Percentiles rank a stretch among this genome's conserved stretches.
These are phyloP conservation scores for Salminus brasiliensis DNA, from an alignment of 2,113 vertebrate species.

Conservation along the genomic window DNA sequence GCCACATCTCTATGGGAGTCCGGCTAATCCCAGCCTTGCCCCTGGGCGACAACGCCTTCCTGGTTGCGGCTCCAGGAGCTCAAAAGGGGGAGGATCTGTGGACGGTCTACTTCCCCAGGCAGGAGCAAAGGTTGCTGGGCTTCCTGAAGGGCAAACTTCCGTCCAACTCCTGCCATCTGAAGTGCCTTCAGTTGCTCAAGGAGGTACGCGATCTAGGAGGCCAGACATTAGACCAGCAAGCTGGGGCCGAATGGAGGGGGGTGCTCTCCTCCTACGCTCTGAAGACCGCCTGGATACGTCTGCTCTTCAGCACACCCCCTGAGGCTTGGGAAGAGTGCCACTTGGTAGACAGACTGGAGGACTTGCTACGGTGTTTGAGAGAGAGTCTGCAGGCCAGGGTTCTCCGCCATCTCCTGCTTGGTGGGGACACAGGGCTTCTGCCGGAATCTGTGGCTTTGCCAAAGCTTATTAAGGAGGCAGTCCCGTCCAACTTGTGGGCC, in stretches of 20 bases:
- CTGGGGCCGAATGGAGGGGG: slow-evolving; percentile 72
- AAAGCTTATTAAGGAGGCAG: slow-evolving; percentile 76
- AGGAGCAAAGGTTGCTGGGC: slow-evolving; percentile 82
- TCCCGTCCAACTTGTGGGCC: slow-evolving; percentile 76
- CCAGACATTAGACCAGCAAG: slow-evolving; percentile 71
- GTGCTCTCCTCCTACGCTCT: slow-evolving; percentile 82
- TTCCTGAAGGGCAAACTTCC: slow-evolving; percentile 80
- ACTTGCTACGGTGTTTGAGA: slow-evolving; percentile 77
- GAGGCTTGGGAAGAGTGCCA: slow-evolving; percentile 78
- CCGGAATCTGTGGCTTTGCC: slow-evolving; percentile 76
- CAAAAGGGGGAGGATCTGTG: slow-evolving; percentile 68
- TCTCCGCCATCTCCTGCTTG: slow-evolving; percentile 82
- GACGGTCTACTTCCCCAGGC: slow-evolving; percentile 79
- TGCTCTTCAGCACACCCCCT: slow-evolving; percentile 71
- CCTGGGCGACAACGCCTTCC: slow-evolving; percentile 78
- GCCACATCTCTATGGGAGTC: slow-evolving; percentile 86
- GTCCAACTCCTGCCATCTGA: slow-evolving; percentile 82
- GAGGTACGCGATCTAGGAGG: slow-evolving; percentile 80
- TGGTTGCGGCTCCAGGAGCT: slow-evolving; percentile 64
- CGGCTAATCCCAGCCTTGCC: slow-evolving; percentile 84
- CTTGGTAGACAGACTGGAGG: slow-evolving; percentile 78
- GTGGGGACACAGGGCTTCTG: slow-evolving; percentile 55
- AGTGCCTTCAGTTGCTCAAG: slow-evolving; percentile 85
- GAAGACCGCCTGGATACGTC: slow-evolving; percentile 79
- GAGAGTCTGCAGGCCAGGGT: slow-evolving; percentile 72